Evolutionary conservation across 2,888 invertebrate species (phyloP).

Genomic region (Eristalis tenax): DNA sequence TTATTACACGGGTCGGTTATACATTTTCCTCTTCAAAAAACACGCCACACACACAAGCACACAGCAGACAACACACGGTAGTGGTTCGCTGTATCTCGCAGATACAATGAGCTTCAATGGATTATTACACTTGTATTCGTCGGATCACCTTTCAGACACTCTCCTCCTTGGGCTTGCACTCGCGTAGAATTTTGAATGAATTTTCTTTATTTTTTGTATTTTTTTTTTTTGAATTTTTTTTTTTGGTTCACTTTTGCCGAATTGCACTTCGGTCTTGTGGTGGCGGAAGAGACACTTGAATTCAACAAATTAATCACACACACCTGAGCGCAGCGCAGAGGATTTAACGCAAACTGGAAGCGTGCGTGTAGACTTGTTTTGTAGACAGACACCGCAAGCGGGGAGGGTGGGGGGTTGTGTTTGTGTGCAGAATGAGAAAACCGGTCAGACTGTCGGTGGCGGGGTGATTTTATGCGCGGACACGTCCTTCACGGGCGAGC

Average conservation of each 20-base stretch:
- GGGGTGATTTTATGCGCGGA: constrained; percentile 48
- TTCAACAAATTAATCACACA: constrained; percentile 19
- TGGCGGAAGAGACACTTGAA: background rate
- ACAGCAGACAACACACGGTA: constrained; percentile 3
- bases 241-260: background rate
- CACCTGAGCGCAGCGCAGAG: background rate
- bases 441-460: constrained; percentile 49
- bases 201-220: background rate
- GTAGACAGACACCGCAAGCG: constrained; percentile 17
- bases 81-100: constrained; percentile 33
- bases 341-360: constrained; percentile 12
- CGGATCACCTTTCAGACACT: constrained; percentile 11
- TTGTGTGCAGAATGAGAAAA: constrained; percentile 28
- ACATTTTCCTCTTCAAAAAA: constrained; percentile 26
- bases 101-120: constrained; percentile 56
- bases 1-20: constrained; percentile 57
- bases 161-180: background rate
- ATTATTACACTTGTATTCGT: constrained; percentile 35
- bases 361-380: constrained; percentile 38
- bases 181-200: constrained; percentile 5
- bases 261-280: background rate
- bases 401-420: background rate
- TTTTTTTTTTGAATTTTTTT: no score
- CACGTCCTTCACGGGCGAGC: constrained; percentile 58
- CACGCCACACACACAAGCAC: constrained; percentile 4